Percentiles rank a stretch among this genome's conserved stretches.
Evolutionary conservation across 2,113 vertebrate species (phyloP).

Genomic region (Bubalus kerabau): DNA sequence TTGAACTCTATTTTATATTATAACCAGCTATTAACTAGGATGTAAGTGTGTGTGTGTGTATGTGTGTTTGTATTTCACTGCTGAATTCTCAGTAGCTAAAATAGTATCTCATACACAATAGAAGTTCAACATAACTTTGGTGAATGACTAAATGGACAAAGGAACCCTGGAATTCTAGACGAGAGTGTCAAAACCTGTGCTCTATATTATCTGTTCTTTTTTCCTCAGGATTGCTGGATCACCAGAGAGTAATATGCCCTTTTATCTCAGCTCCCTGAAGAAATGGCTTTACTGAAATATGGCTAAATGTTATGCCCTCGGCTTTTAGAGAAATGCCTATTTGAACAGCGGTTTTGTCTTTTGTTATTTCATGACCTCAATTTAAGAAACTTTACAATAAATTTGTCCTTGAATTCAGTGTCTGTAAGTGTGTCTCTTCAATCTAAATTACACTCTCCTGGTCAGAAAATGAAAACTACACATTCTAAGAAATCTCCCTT

Average conservation of each 20-base stretch:
- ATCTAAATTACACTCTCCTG: constrained; percentile 46
- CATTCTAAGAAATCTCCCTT: neutral
- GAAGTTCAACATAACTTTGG: neutral
- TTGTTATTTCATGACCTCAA: constrained; percentile 59
- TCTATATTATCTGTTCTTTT: neutral
- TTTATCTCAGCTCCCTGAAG: constrained; percentile 53
- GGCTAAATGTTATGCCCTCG: constrained; percentile 54
- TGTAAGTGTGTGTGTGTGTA: neutral
- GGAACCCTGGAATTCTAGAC: neutral
- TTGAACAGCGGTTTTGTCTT: constrained; percentile 42
- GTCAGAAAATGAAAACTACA: constrained; percentile 24
- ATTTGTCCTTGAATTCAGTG: constrained; percentile 44
- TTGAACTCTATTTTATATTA: neutral
- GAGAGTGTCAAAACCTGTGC: neutral
- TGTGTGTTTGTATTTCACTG: neutral
- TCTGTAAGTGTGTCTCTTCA: constrained; percentile 43
- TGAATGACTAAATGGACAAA: constrained; percentile 4
- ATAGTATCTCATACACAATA: neutral
- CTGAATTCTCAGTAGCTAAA: neutral
- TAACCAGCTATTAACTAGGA: neutral
- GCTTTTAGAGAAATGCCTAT: constrained; percentile 61
- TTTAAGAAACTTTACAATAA: constrained; percentile 39
- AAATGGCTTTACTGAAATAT: constrained; percentile 58
- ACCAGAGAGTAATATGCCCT: constrained; percentile 40
- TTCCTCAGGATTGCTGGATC: neutral